Evolutionary conservation across 2,888 invertebrate genomes (phyloP).

Genomic region (Epinotia nisella): DNA sequence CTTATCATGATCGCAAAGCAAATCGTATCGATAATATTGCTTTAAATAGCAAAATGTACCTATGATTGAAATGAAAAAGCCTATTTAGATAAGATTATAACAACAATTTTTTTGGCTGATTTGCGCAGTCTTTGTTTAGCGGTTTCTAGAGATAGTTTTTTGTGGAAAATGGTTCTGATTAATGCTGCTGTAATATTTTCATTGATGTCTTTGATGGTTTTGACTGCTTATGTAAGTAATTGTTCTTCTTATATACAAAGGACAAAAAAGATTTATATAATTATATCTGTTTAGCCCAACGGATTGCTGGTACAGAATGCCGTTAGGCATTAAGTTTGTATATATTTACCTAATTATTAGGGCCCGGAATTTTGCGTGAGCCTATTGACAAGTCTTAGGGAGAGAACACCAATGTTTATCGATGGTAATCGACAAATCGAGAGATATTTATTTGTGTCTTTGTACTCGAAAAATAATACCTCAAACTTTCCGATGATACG

Average conservation of each 20-base stretch:
- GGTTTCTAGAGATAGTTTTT: neutral
- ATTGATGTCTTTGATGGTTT: neutral
- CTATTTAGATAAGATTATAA: neutral
- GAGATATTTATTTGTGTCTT: too few species aligned
- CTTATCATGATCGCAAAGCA: neutral
- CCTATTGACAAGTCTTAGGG: too few species aligned
- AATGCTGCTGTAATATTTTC: neutral
- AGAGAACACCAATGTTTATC: too few species aligned
- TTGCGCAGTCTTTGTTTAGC: neutral
- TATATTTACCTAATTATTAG: too few species aligned
- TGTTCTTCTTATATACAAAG: neutral
- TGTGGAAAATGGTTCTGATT: neutral
- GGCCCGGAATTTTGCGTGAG: too few species aligned
- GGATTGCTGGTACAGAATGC: too few species aligned
- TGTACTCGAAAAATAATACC: too few species aligned
- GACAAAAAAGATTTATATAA: too few species aligned
- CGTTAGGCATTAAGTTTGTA: too few species aligned
- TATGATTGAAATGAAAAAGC: neutral
- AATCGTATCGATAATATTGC: neutral
- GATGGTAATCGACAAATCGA: too few species aligned
- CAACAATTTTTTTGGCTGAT: neutral
- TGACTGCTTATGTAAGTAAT: neutral
- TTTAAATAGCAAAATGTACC: neutral
- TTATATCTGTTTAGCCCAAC: too few species aligned
- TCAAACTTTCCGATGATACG: too few species aligned